Evolutionary conservation across 2,113 vertebrate genomes (phyloP), one percentile per base, ranked within the genome.

Genomic region (Calyptommatus sinebrachiatus): DNA sequence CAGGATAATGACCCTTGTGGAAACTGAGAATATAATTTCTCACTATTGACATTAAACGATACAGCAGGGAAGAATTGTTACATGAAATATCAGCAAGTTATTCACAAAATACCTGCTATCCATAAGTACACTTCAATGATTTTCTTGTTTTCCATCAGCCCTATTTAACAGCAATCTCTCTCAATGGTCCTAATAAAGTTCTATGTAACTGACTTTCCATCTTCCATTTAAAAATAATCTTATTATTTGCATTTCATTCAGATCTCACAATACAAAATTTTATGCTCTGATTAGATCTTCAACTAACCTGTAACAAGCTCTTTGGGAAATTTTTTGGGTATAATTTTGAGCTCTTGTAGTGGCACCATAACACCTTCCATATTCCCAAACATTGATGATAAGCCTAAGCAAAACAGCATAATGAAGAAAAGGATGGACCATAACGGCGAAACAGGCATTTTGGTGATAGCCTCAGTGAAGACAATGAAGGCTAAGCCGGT

Each of bases 361-460:
- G 97, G 97, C 60, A 97, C 96, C 0, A 96, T 68, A 71, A 98
- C 94, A 1, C 97, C 97, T 89, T 99, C 97, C 45, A 97, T 94
- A 86, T 96, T 97, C 46, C 97, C 97, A 84, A 99, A 98, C 98
- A 99, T 98, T 28, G 96, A 97, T 0, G 97, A 97, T 69, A 99
- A 93, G 66, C 98, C 96, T 26, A 98, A 93, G 78, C 97, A 98
- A 92, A 98, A 98, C 57, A 98, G 96, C 98, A 99, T 99, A 92
- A 96, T 50, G 85, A 99, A 99, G 94, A 99, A 99, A 6, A 99
- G 96, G 7, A 99, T 94, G 0, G 98, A 94, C 98, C 98, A 99
- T 24, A 99, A 73, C 1, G 97, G 97, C 1, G 98, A 96, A 77
- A 96, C 1, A 0, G 98, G 98, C 98, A 99, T 99, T 91, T 95